phyloP scores from a whole-genome alignment of 2,797 vertebrate species.

The Lemur catta region DNA sequence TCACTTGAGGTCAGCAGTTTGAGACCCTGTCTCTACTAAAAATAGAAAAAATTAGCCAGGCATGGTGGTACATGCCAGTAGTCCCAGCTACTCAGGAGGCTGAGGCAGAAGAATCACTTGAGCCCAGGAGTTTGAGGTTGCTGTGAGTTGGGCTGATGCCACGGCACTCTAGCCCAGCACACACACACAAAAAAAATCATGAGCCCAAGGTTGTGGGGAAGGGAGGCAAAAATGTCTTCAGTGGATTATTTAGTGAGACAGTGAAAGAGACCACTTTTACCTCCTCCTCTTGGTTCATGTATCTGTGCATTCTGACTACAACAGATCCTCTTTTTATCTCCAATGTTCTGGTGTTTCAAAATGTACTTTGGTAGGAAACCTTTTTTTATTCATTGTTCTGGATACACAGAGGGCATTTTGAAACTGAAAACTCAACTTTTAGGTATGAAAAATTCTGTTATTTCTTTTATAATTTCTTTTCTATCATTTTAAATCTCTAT shows the following conservation, averaged over 20 bases:
- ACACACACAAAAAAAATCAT: background rate
- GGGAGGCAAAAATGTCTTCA: background rate
- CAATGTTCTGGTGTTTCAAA: background rate
- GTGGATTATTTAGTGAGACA: background rate
- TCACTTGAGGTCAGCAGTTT: too few species aligned
- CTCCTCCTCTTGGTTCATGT: background rate
- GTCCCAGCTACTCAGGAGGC: too few species aligned
- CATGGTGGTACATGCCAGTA: too few species aligned
- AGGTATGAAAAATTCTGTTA: background rate
- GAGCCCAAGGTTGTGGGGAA: background rate
- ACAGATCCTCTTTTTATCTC: background rate
- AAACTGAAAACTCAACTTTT: background rate
- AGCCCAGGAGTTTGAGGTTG: too few species aligned
- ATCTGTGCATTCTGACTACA: background rate
- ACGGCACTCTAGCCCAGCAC: too few species aligned
- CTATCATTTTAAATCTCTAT: background rate
- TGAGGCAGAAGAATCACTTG: too few species aligned
- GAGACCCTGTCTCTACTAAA: too few species aligned
- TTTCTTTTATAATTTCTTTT: background rate
- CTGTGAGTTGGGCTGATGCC: too few species aligned
- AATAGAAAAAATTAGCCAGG: too few species aligned
- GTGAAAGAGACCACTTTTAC: background rate
- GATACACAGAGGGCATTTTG: background rate
- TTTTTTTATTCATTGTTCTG: slow-evolving; percentile 17
- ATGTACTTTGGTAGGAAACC: background rate